Conservation (phyloP, 2,888 invertebrate genomes). For the Chorisops tibialis region DNA sequence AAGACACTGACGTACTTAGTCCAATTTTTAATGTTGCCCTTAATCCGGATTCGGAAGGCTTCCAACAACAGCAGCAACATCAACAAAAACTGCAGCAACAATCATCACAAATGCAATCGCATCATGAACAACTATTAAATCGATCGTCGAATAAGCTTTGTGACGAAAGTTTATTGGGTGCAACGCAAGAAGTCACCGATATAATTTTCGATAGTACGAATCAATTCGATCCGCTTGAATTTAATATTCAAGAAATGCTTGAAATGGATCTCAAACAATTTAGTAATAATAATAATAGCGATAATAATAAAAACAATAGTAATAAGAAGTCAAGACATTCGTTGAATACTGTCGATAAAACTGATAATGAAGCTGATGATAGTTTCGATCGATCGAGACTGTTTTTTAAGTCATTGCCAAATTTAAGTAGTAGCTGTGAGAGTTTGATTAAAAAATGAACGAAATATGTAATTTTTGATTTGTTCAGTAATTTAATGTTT, state of each 20-base stretch:
- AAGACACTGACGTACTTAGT: slow-evolving; percentile 36
- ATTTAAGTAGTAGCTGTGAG: slow-evolving; percentile 67
- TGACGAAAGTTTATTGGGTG: slow-evolving; percentile 17
- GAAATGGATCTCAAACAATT: slow-evolving; percentile 51
- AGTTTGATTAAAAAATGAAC: slow-evolving; percentile 56
- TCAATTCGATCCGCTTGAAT: slow-evolving; percentile 54
- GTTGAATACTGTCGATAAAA: slow-evolving; percentile 44
- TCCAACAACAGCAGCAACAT: not conserved
- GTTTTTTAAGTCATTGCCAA: slow-evolving; percentile 64
- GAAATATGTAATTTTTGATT: not conserved
- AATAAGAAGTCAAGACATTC: slow-evolving; percentile 33
- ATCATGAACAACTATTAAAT: slow-evolving; percentile 13
- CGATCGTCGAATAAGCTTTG: not conserved
- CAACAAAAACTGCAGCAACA: slow-evolving; percentile 2
- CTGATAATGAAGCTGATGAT: slow-evolving; percentile 37
- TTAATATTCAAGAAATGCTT: slow-evolving; percentile 53
- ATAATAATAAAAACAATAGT: not conserved
- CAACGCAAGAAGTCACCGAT: slow-evolving; percentile 39
- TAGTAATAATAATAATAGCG: slow-evolving; percentile 1
- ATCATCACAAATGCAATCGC: not conserved
- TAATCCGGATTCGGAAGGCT: not conserved
- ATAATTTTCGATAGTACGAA: slow-evolving; percentile 46
- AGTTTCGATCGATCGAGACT: slow-evolving; percentile 44
- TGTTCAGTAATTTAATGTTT: too few species aligned
- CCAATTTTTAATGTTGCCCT: slow-evolving; percentile 38